Percentiles rank a stretch among this genome's conserved stretches.
These are phyloP conservation scores for Venustoraphidia nigricollis DNA, from an alignment of 2,888 invertebrate species.

Conservation along the genomic window DNA sequence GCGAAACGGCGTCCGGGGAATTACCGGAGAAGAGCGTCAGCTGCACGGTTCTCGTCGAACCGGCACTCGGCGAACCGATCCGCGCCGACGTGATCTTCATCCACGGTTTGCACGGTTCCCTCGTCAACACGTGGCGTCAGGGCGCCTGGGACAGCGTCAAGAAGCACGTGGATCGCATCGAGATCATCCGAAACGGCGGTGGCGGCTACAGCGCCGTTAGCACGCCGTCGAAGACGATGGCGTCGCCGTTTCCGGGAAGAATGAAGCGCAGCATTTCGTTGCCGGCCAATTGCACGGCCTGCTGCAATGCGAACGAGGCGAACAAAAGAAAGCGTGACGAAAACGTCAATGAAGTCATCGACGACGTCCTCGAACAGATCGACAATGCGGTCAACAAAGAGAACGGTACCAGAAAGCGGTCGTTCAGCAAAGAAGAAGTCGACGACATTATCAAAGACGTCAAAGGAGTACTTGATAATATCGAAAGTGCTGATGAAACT, in stretches of 20 bases:
- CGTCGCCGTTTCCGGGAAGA: background rate
- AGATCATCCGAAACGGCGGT: no score
- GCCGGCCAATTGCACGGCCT: background rate
- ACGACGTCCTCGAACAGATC: no score
- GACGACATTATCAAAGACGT: no score
- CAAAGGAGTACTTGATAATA: no score
- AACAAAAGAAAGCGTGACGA: background rate
- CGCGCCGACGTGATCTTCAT: constrained; percentile 63
- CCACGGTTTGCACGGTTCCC: constrained; percentile 66
- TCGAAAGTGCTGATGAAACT: no score
- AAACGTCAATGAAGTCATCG: background rate
- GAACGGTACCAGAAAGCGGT: no score
- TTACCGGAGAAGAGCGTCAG: constrained; percentile 24
- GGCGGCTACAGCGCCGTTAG: background rate
- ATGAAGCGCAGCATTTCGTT: background rate
- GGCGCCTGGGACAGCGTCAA: constrained; percentile 41
- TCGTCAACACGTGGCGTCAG: constrained; percentile 71
- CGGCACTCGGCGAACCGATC: constrained; percentile 12
- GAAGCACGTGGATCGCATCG: constrained; percentile 10
- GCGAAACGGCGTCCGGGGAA: constrained; percentile 5
- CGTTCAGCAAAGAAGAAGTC: no score
- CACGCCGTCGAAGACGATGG: background rate
- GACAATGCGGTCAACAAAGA: no score
- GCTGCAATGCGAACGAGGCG: background rate
- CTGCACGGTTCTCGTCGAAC: constrained; percentile 23